A percentile compares a stretch with the other conserved stretches of the same genome.
These are phyloP conservation scores for Sinocyclocheilus anshuiensis DNA, from an alignment of 2,113 vertebrate genomes.

Conservation along the genomic window DNA sequence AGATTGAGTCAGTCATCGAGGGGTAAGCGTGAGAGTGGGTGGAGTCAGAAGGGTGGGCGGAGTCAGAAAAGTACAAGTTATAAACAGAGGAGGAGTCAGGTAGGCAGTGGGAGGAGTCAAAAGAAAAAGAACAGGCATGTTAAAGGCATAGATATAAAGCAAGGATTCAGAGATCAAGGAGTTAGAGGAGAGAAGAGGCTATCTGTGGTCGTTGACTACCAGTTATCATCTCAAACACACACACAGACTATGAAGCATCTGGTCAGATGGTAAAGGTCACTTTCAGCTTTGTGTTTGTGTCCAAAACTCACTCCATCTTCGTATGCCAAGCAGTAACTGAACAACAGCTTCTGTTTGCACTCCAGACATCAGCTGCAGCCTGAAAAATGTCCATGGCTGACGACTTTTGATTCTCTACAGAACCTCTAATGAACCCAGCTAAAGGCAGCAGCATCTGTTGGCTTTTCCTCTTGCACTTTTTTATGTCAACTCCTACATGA, in stretches of 20 bases:
- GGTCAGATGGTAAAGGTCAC: conserved; percentile 12
- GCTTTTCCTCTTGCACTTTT: background rate
- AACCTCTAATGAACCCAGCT: conserved; percentile 27
- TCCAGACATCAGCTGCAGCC: conserved; percentile 1
- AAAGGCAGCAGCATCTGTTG: conserved; percentile 18
- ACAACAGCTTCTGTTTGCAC: conserved; percentile 10
- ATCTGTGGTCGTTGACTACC: background rate
- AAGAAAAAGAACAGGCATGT: background rate
- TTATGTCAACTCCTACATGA: conserved; percentile 12
- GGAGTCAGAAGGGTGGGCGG: background rate
- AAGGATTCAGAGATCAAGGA: background rate
- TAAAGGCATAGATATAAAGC: background rate
- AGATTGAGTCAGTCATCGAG: background rate
- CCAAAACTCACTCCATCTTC: background rate
- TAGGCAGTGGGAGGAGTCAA: background rate
- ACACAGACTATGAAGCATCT: background rate
- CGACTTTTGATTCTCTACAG: conserved; percentile 5
- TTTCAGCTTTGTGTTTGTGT: background rate
- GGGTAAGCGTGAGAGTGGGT: background rate
- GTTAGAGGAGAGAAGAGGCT: background rate
- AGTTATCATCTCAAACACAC: background rate
- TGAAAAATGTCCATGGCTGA: background rate
- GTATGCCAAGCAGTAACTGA: background rate
- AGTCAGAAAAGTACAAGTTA: background rate
- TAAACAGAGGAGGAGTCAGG: background rate